Conservation (phyloP, 2,888 invertebrate species). For the Hirtodrosophila duncani region DNA sequence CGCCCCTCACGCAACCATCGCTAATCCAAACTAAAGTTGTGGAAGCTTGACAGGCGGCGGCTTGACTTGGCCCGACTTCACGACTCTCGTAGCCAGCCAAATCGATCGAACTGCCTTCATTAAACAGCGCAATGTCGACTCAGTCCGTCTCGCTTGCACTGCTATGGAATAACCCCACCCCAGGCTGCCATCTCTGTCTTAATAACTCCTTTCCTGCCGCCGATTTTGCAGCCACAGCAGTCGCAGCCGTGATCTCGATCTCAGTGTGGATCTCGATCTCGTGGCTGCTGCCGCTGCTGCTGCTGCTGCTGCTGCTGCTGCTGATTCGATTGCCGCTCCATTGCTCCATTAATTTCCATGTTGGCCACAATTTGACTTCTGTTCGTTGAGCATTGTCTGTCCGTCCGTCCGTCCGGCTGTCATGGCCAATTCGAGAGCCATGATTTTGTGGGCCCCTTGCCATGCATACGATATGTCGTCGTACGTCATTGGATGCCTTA, state of each 20-base stretch:
- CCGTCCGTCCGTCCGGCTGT: slow-evolving; percentile 1
- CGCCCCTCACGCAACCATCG: too few species aligned
- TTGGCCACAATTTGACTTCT: slow-evolving; percentile 73
- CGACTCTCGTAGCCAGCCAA: slow-evolving; percentile 52
- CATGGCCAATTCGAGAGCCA: slow-evolving; percentile 58
- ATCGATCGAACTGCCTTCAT: slow-evolving; percentile 71
- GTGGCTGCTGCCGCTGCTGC: slow-evolving; percentile 30
- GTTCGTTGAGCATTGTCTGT: slow-evolving; percentile 35
- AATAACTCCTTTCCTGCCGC: slow-evolving; percentile 73
- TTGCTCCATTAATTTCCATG: slow-evolving; percentile 70
- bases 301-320: slow-evolving; percentile 23
- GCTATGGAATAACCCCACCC: slow-evolving; percentile 4
- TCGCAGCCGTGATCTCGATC: too few species aligned
- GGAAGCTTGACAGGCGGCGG: slow-evolving; percentile 51
- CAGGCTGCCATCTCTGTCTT: slow-evolving; percentile 30
- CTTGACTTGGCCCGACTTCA: slow-evolving; percentile 62
- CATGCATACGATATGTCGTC: too few species aligned
- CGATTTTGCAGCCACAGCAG: slow-evolving; percentile 38
- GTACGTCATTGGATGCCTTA: too few species aligned
- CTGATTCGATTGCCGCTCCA: slow-evolving; percentile 51
- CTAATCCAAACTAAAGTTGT: slow-evolving; percentile 44
- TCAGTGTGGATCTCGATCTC: slow-evolving; percentile 33
- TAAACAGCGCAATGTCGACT: slow-evolving; percentile 36
- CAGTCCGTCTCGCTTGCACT: slow-evolving; percentile 1
- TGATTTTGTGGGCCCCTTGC: slow-evolving; percentile 45